phyloP scores from a whole-genome alignment of 2,113 vertebrate genomes.

The Poeciliopsis retropinna region DNA sequence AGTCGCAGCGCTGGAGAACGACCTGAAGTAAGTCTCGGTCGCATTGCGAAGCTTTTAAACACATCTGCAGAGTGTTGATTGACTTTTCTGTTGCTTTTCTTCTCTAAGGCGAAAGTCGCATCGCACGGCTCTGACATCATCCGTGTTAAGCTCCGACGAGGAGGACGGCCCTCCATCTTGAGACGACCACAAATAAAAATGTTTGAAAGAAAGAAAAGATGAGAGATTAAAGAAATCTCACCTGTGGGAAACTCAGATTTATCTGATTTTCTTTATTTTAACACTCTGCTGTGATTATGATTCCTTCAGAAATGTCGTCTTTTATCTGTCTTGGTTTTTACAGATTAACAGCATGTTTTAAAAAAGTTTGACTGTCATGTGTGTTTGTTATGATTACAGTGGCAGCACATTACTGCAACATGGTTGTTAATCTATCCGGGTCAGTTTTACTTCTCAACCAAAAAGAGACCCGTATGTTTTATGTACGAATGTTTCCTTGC shows the following conservation, averaged over 20 bases:
- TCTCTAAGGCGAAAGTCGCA: slow-evolving; percentile 82
- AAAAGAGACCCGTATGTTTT: slow-evolving; percentile 14
- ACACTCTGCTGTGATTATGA: background rate
- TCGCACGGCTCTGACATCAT: slow-evolving; percentile 75
- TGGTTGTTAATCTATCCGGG: background rate
- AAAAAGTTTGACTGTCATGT: background rate
- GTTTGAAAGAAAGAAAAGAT: background rate
- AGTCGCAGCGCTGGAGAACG: slow-evolving; percentile 84
- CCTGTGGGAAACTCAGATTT: slow-evolving; percentile 6
- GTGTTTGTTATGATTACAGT: slow-evolving; percentile 8
- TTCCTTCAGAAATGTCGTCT: background rate
- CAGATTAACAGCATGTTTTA: background rate
- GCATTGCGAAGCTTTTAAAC: background rate
- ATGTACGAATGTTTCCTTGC: slow-evolving; percentile 12
- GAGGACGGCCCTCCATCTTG: slow-evolving; percentile 73
- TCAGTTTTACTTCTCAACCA: slow-evolving; percentile 28
- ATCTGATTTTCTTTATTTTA: no score
- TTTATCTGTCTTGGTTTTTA: background rate
- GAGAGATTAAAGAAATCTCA: slow-evolving; percentile 1
- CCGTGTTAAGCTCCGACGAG: slow-evolving; percentile 87
- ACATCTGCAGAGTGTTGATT: background rate
- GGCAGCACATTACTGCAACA: slow-evolving; percentile 26
- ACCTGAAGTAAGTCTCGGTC: slow-evolving; percentile 74
- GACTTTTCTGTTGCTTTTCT: slow-evolving; percentile 1
- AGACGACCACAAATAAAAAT: background rate